Percentiles rank a stretch among this genome's conserved stretches.
Conservation (phyloP, 2,888 invertebrate species). For the Leucania comma region DNA sequence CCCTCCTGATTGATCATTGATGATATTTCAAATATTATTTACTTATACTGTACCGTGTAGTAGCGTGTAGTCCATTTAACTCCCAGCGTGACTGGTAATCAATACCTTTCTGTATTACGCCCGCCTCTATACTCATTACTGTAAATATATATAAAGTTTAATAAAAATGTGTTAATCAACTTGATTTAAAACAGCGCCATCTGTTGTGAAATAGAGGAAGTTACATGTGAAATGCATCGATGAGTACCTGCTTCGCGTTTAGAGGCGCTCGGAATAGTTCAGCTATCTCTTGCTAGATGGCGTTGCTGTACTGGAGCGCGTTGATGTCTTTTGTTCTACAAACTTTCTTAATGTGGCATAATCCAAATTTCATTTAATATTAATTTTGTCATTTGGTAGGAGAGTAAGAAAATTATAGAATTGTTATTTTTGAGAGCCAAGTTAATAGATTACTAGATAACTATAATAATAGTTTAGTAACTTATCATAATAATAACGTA, state of each 20-base stretch:
- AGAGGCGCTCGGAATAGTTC: slow-evolving; percentile 41
- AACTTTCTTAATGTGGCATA: not conserved
- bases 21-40: too few relatives aligned
- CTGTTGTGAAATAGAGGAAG: slow-evolving; percentile 68
- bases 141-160: too few relatives aligned
- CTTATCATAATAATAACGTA: not conserved
- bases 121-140: too few relatives aligned
- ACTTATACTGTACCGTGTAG: too few relatives aligned
- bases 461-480: not conserved
- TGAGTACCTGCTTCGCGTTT: not conserved
- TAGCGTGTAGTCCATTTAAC: too few relatives aligned
- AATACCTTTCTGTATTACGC: too few relatives aligned
- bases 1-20: too few relatives aligned
- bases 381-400: not conserved
- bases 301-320: slow-evolving; percentile 65
- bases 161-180: too few relatives aligned
- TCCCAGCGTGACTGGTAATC: too few relatives aligned
- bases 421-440: too few relatives aligned
- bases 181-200: slow-evolving; percentile 65
- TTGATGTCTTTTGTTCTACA: slow-evolving; percentile 79
- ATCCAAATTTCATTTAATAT: not conserved
- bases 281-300: slow-evolving; percentile 66
- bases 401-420: too few relatives aligned
- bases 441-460: too few relatives aligned
- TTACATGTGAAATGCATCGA: not conserved